Conservation (phyloP, 2,113 vertebrate species). For the Corythaeola cristata region DNA sequence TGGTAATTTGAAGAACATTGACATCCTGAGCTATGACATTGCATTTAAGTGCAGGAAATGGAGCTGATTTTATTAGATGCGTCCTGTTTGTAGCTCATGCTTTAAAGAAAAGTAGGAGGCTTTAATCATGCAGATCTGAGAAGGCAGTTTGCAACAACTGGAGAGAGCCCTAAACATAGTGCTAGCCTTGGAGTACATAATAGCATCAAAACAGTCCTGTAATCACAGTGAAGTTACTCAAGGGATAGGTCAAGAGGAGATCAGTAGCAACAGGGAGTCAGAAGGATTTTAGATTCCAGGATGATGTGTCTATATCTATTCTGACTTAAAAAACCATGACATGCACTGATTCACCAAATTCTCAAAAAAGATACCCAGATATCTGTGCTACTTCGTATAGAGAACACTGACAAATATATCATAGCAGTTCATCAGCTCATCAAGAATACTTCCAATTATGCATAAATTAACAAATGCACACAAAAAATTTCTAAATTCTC, state of each 20-base stretch:
- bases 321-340: not conserved
- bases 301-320: not conserved
- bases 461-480: not conserved
- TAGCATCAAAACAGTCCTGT: not conserved
- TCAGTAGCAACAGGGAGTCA: not conserved
- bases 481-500: not conserved
- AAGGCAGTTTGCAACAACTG: not conserved
- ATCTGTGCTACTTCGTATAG: fast-evolving
- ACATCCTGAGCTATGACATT: not conserved
- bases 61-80: not conserved
- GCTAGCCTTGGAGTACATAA: not conserved
- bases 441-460: not conserved
- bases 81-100: not conserved
- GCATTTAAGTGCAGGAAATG: not conserved
- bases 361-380: not conserved
- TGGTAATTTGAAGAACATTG: not conserved
- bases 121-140: not conserved
- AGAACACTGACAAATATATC: not conserved
- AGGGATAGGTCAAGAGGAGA: not conserved
- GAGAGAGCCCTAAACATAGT: not conserved
- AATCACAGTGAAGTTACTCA: not conserved
- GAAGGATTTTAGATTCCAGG: not conserved
- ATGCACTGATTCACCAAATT: not conserved
- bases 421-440: not conserved
- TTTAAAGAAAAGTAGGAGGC: not conserved